Conservation (phyloP, 2,888 invertebrate species). For the Blomia tropicalis region DNA sequence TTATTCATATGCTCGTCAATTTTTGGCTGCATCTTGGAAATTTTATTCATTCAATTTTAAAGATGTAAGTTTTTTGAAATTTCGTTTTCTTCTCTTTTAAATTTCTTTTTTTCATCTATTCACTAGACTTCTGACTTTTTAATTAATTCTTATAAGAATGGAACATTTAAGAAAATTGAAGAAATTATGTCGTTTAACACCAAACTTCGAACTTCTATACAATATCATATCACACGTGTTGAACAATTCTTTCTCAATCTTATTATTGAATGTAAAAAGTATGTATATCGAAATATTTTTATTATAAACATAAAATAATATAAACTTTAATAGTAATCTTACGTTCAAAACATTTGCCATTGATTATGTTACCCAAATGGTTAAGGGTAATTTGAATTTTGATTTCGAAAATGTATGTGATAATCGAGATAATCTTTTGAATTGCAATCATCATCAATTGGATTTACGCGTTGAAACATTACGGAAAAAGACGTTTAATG, state of each 20-base stretch:
- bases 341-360: slow-evolving; percentile 2
- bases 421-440: slow-evolving; percentile 58
- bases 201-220: slow-evolving; percentile 61
- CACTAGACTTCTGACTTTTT: slow-evolving; percentile 70
- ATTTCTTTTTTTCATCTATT: slow-evolving; percentile 18
- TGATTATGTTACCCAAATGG: slow-evolving; percentile 41
- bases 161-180: slow-evolving; percentile 66
- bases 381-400: slow-evolving; percentile 45
- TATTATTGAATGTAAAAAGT: slow-evolving; percentile 40
- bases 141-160: slow-evolving; percentile 79
- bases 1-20: slow-evolving; percentile 42
- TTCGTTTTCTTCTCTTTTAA: too few relatives aligned
- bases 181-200: slow-evolving; percentile 72
- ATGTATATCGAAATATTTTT: neutral
- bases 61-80: slow-evolving; percentile 48
- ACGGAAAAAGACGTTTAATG: neutral
- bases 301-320: slow-evolving; percentile 4
- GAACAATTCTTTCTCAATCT: slow-evolving; percentile 56
- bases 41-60: slow-evolving; percentile 76
- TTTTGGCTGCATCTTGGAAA: slow-evolving; percentile 55
- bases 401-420: slow-evolving; percentile 47
- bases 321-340: slow-evolving; percentile 15
- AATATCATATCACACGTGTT: slow-evolving; percentile 50
- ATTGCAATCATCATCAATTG: slow-evolving; percentile 4
- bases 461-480: neutral